Percentiles rank a stretch among this genome's conserved stretches.
Evolutionary conservation across 1,140 invertebrate genomes (phyloP).

Genomic region (Philotrypesis tridentata): DNA sequence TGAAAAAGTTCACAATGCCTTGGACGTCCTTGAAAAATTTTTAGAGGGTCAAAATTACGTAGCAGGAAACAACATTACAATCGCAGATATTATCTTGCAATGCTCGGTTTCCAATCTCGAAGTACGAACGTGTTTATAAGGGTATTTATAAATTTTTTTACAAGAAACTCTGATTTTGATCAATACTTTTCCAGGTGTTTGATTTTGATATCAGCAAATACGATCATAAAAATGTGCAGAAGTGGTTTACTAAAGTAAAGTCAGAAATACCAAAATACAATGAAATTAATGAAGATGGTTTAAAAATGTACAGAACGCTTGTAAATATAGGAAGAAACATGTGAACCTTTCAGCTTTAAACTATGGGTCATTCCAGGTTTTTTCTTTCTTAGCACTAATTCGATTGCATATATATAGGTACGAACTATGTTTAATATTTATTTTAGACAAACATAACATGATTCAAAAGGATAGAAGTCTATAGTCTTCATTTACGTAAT

Average conservation of each 20-base stretch:
- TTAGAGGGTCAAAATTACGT: conserved; percentile 79
- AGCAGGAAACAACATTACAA: conserved; percentile 80
- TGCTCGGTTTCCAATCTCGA: conserved; percentile 77
- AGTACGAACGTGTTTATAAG: too few relatives aligned
- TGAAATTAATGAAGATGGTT: conserved; percentile 78
- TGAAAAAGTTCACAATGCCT: conserved; percentile 77
- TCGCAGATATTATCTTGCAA: conserved; percentile 81
- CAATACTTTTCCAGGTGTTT: conserved; percentile 63
- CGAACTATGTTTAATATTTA: too few relatives aligned
- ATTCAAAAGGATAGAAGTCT: too few relatives aligned
- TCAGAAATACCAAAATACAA: conserved; percentile 80
- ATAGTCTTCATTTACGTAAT: too few relatives aligned
- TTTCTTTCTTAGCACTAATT: too few relatives aligned
- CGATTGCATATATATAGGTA: too few relatives aligned
- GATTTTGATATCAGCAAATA: conserved; percentile 79
- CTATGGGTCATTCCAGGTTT: too few relatives aligned
- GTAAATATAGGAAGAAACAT: conserved; percentile 51
- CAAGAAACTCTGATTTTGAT: neutral
- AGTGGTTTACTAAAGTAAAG: conserved; percentile 81
- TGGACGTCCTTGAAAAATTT: conserved; percentile 81
- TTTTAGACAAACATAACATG: too few relatives aligned
- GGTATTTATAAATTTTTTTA: too few relatives aligned
- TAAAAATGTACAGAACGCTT: conserved; percentile 65
- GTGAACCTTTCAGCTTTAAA: neutral
- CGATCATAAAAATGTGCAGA: conserved; percentile 78